These are phyloP conservation scores for Mercenaria mercenaria DNA, from an alignment of 1,140 invertebrate genomes.

Conservation along the genomic window DNA sequence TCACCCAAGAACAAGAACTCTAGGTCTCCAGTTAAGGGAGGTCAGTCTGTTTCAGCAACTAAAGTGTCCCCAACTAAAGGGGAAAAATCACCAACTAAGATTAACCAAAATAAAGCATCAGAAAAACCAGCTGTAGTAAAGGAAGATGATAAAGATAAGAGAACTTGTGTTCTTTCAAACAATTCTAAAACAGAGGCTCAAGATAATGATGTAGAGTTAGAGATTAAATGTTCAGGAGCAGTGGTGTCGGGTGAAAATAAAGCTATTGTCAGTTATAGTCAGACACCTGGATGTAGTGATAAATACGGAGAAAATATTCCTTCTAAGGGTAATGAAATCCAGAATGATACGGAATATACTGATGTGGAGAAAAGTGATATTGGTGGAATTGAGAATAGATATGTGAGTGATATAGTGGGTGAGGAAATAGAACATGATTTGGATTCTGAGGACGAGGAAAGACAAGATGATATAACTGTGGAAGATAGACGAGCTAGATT, in stretches of 20 bases:
- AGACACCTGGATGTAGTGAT: slow-evolving; percentile 30
- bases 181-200: not conserved
- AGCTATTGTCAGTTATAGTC: slow-evolving; percentile 18
- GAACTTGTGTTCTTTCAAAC: not conserved
- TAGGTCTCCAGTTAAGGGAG: not conserved
- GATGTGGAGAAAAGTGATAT: not conserved
- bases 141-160: not conserved
- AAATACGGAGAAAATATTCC: not conserved
- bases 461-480: slow-evolving; percentile 39
- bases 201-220: no score
- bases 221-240: not conserved
- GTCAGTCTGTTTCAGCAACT: not conserved
- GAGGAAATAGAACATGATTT: not conserved
- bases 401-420: not conserved
- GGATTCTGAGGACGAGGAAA: slow-evolving; percentile 47
- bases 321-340: not conserved
- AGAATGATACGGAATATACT: not conserved
- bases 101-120: not conserved
- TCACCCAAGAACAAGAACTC: slow-evolving; percentile 1
- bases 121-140: not conserved
- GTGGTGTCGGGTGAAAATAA: not conserved
- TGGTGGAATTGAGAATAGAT: not conserved
- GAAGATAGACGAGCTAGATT: slow-evolving; percentile 53
- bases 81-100: slow-evolving; percentile 30
- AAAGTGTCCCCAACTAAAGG: not conserved